These are phyloP conservation scores for Pyrrhura leucotis DNA, from an alignment of 2,797 vertebrate genomes.

Conservation along the genomic window DNA sequence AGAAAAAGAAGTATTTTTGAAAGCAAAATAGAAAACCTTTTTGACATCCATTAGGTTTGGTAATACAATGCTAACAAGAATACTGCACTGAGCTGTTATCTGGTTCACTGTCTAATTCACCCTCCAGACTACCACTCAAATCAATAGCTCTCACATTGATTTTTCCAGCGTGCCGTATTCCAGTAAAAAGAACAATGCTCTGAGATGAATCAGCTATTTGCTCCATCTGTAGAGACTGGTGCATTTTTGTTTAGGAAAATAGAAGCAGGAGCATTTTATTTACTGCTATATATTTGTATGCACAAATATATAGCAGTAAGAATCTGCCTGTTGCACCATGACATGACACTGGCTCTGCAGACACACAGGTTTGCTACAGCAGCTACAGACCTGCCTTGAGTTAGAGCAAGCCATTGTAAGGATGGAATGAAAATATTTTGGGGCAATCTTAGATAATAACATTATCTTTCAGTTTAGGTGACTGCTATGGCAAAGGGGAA, in stretches of 20 bases:
- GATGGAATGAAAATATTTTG: neutral
- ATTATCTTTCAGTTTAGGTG: neutral
- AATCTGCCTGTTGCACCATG: neutral
- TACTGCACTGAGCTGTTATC: constrained; percentile 29
- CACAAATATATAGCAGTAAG: neutral
- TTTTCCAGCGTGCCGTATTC: constrained; percentile 67
- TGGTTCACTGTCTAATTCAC: constrained; percentile 42
- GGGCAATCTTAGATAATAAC: neutral
- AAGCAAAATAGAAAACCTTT: constrained; percentile 32
- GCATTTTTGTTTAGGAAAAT: neutral
- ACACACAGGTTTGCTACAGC: neutral
- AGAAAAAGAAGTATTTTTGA: neutral
- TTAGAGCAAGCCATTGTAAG: neutral
- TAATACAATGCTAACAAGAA: constrained; percentile 33
- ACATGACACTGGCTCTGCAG: neutral
- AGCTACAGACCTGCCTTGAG: neutral
- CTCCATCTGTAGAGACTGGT: constrained; percentile 12
- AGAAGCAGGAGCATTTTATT: neutral
- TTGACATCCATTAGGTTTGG: constrained; percentile 46
- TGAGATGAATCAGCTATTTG: constrained; percentile 69
- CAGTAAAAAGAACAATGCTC: constrained; percentile 64
- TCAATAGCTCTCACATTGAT: constrained; percentile 75
- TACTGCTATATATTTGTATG: neutral
- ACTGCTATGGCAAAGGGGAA: neutral
- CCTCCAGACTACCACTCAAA: constrained; percentile 65